Conservation (phyloP, 2,797 vertebrate species). For the Phrynocephalus forsythii region DNA sequence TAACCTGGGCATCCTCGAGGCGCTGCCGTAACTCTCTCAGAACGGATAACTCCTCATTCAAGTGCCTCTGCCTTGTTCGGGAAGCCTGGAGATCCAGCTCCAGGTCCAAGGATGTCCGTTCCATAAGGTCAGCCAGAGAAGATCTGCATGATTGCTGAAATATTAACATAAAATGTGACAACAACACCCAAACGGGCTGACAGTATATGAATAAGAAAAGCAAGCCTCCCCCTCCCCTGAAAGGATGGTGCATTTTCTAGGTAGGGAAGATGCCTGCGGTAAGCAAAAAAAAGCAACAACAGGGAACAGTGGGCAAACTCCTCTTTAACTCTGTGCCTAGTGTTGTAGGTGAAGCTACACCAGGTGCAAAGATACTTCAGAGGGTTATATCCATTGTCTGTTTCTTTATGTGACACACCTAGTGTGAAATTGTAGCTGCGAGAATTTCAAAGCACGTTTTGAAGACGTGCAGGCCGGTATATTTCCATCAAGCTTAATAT, state of each 20-base stretch:
- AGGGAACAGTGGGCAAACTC: too few species aligned
- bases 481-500: neutral
- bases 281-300: neutral
- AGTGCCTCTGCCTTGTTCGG: conserved; percentile 93
- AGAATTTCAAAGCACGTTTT: neutral
- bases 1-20: conserved; percentile 89
- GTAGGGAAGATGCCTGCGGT: neutral
- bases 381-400: too few species aligned
- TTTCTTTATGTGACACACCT: neutral
- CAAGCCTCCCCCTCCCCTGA: neutral
- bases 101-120: conserved; percentile 97
- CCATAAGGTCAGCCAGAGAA: conserved; percentile 92
- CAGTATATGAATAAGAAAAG: neutral
- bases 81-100: conserved; percentile 99
- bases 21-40: conserved; percentile 92
- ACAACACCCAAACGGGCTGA: neutral
- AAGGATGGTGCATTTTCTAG: neutral
- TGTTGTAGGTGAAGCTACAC: too few species aligned
- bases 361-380: too few species aligned
- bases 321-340: too few species aligned
- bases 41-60: conserved; percentile 91
- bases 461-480: neutral
- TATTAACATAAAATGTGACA: conserved; percentile 31
- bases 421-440: neutral
- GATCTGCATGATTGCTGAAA: conserved; percentile 88